Conservation (phyloP, 2,113 vertebrate species). For the Zosterops pallidus region DNA sequence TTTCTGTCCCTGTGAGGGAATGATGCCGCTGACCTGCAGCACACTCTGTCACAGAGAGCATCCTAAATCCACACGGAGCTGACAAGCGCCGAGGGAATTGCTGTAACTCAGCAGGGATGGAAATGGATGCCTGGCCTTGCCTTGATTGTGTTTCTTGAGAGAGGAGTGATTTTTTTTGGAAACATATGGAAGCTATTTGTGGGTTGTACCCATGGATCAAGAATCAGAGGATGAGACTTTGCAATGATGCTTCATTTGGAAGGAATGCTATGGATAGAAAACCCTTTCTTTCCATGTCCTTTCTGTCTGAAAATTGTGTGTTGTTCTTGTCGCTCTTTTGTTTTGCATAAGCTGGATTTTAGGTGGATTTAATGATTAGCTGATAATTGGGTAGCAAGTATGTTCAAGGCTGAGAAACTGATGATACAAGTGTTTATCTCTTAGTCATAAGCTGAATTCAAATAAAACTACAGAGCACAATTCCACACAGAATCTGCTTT, state of each 20-base stretch:
- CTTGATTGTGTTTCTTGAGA: neutral
- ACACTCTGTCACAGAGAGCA: neutral
- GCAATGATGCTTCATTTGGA: neutral
- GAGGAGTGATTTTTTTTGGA: neutral
- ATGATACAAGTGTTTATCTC: slow-evolving; percentile 10
- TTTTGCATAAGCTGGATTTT: slow-evolving; percentile 27
- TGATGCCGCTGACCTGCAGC: neutral
- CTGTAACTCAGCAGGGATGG: neutral
- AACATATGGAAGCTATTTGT: slow-evolving; percentile 24
- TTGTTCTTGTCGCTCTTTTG: neutral
- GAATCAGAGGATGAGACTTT: neutral
- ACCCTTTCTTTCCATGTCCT: neutral
- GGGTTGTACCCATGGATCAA: neutral
- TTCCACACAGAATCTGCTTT: neutral
- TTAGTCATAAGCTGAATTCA: slow-evolving; percentile 18
- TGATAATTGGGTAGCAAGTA: slow-evolving; percentile 14
- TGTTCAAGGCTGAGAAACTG: neutral
- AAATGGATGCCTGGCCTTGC: neutral
- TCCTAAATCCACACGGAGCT: neutral
- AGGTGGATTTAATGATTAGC: slow-evolving; percentile 30
- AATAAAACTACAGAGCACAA: neutral
- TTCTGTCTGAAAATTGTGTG: neutral
- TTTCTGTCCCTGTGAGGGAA: neutral
- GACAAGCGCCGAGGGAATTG: neutral
- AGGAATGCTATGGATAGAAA: neutral